Evolutionary conservation across 1,140 invertebrate species (phyloP).

Genomic region (Pseudomyrmex cubaensis): DNA sequence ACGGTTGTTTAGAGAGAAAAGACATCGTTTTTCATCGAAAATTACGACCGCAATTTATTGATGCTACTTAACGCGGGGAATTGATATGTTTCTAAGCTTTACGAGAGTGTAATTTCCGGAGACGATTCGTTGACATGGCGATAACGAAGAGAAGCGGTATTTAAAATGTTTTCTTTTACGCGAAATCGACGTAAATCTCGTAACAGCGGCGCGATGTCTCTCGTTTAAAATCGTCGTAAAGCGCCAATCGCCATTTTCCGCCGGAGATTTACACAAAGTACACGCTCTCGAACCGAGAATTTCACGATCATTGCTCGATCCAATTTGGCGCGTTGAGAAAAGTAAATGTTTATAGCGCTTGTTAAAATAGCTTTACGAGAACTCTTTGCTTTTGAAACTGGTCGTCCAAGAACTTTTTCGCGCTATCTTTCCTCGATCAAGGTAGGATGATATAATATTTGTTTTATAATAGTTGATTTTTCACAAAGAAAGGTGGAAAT

Average conservation of each 20-base stretch:
- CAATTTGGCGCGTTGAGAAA: background rate
- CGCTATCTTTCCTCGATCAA: too few species aligned
- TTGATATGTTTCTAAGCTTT: background rate
- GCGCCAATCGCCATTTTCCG: background rate
- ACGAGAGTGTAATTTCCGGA: background rate
- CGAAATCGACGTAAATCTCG: background rate
- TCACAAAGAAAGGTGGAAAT: background rate
- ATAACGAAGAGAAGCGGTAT: background rate
- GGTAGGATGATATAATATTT: too few species aligned
- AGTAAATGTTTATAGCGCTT: conserved; percentile 1
- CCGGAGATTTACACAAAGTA: background rate
- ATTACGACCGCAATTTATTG: too few species aligned
- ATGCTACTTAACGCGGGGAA: background rate
- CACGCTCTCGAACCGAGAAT: background rate
- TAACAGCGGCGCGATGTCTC: background rate
- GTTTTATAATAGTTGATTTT: background rate
- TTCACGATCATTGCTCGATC: conserved; percentile 4
- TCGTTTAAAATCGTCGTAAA: background rate
- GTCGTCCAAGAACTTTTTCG: background rate
- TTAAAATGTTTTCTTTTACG: background rate
- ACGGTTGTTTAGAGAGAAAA: too few species aligned
- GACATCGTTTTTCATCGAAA: too few species aligned
- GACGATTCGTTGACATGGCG: background rate
- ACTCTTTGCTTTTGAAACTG: background rate
- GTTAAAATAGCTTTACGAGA: conserved; percentile 7